These are phyloP conservation scores for Bos indicus DNA, from an alignment of 2,113 vertebrate genomes.

Conservation along the genomic window DNA sequence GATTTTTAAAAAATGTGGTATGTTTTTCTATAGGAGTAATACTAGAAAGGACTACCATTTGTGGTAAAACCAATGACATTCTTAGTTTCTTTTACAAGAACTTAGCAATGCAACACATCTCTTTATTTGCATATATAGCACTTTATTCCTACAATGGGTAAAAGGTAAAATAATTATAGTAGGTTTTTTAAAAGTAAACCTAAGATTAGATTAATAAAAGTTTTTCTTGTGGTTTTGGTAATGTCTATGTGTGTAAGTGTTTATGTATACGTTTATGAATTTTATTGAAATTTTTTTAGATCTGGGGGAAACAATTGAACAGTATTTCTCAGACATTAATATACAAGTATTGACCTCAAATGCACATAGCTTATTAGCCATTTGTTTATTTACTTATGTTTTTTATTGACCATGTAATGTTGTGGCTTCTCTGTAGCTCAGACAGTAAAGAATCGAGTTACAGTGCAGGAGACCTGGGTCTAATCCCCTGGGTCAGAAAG, in stretches of 20 bases:
- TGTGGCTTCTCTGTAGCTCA: neutral
- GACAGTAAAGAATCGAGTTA: neutral
- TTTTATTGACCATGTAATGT: conserved; percentile 4
- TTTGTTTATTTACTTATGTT: neutral
- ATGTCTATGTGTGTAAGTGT: neutral
- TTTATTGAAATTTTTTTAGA: neutral
- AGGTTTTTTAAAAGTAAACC: neutral
- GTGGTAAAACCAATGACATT: neutral
- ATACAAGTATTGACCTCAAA: neutral
- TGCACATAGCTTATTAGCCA: neutral
- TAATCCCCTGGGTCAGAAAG: neutral
- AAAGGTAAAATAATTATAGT: neutral
- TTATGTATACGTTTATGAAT: neutral
- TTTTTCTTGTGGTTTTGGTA: conserved; percentile 4
- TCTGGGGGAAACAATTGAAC: neutral
- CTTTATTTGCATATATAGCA: neutral
- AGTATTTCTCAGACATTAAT: conserved; percentile 12
- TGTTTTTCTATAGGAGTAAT: neutral
- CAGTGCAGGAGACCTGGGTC: neutral
- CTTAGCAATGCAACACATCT: neutral
- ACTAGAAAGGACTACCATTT: neutral
- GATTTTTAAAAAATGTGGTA: neutral
- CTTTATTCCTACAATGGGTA: neutral
- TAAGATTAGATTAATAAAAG: neutral
- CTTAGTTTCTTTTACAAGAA: neutral